Percentiles rank a stretch among this genome's conserved stretches.
phyloP scores from a whole-genome alignment of 1,140 invertebrate species.

The Drosophila bocki region DNA sequence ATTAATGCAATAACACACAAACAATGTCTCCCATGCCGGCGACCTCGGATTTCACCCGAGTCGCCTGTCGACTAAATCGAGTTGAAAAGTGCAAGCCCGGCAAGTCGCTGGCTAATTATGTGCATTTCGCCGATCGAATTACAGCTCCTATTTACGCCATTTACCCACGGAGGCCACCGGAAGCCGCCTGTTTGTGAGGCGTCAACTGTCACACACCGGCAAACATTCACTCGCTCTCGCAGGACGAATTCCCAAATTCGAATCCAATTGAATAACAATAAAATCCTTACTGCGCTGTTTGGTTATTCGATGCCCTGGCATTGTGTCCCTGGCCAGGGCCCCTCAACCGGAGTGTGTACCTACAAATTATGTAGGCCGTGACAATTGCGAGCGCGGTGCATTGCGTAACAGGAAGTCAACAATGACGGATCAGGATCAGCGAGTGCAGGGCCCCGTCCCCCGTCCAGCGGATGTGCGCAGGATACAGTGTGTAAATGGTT shows the following conservation, averaged over 20 bases:
- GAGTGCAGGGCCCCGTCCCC: conserved; percentile 18
- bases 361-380: conserved; percentile 76
- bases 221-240: conserved; percentile 26
- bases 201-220: conserved; percentile 77
- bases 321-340: conserved; percentile 38
- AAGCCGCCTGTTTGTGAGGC: conserved; percentile 74
- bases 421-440: conserved; percentile 42
- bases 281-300: conserved; percentile 65
- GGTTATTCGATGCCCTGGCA: conserved; percentile 75
- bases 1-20: conserved; percentile 82
- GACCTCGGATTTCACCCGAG: conserved; percentile 68
- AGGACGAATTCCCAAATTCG: conserved; percentile 61
- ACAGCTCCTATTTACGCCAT: conserved; percentile 43
- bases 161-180: conserved; percentile 39
- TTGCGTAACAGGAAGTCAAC: conserved; percentile 77
- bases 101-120: conserved; percentile 74
- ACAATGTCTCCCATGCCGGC: conserved; percentile 70
- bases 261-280: conserved; percentile 85
- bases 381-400: conserved; percentile 24
- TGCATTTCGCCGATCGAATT: conserved; percentile 59
- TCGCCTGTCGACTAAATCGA: conserved; percentile 30
- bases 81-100: conserved; percentile 55
- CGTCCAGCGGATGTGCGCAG: conserved; percentile 65
- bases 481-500: conserved; percentile 79
- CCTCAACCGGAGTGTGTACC: conserved; percentile 60